Conservation (phyloP, 2,888 invertebrate species). For the Chymomyza amoena region DNA sequence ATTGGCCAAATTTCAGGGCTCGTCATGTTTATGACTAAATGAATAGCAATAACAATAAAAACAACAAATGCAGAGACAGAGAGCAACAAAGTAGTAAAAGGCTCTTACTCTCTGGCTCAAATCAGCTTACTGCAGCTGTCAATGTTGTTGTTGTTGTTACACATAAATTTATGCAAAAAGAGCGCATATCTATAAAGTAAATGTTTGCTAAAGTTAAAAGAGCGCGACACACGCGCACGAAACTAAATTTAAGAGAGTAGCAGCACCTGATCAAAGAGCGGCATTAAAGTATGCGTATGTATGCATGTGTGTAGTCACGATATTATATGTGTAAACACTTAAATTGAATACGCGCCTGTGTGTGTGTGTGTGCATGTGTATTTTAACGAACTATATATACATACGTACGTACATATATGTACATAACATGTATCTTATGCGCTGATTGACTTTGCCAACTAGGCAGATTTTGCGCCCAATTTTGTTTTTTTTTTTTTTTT, state of each 20-base stretch:
- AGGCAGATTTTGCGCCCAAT: constrained; percentile 40
- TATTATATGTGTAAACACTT: too few relatives aligned
- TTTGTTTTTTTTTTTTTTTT: background rate
- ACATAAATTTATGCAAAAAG: background rate
- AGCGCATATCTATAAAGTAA: background rate
- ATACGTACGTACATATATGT: too few relatives aligned
- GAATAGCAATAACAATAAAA: constrained; percentile 3
- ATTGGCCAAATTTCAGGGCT: constrained; percentile 66
- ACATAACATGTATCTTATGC: constrained; percentile 14
- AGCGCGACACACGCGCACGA: background rate
- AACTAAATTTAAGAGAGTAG: background rate
- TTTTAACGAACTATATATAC: too few relatives aligned
- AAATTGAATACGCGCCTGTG: too few relatives aligned
- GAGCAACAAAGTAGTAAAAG: background rate
- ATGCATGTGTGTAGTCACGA: background rate
- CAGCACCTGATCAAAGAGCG: too few relatives aligned
- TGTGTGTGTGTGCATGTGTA: too few relatives aligned
- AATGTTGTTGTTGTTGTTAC: too few relatives aligned
- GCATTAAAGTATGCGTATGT: background rate
- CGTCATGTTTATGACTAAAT: constrained; percentile 42
- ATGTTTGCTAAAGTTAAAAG: background rate
- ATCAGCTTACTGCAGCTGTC: too few relatives aligned
- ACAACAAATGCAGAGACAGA: background rate
- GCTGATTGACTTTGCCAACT: constrained; percentile 45
- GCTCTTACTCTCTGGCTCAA: too few relatives aligned